These are phyloP conservation scores for Dyspetes luteomarginatus DNA, from an alignment of 2,888 invertebrate species.

Conservation along the genomic window DNA sequence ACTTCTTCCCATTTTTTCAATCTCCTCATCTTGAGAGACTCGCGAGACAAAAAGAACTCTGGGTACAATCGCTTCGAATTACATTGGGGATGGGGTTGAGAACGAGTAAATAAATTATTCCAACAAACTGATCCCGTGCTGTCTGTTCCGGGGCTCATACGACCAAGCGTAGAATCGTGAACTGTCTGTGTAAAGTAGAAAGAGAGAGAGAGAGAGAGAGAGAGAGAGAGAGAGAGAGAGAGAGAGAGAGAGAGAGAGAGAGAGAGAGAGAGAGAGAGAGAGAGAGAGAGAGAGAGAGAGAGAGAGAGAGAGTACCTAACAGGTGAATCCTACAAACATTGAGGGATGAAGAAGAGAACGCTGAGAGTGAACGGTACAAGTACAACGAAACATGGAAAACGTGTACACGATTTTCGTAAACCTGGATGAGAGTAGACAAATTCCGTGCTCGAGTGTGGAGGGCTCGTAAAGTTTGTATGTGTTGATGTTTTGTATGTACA, in stretches of 20 bases:
- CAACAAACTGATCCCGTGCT: conserved; percentile 18
- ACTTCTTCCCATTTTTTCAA: neutral
- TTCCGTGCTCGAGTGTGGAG: conserved; percentile 10
- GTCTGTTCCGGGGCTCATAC: neutral
- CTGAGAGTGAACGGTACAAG: neutral
- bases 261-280: too few relatives aligned
- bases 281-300: too few relatives aligned
- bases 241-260: too few relatives aligned
- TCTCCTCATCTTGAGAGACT: neutral
- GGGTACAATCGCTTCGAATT: conserved; percentile 22
- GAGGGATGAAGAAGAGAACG: neutral
- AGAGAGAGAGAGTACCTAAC: too few relatives aligned
- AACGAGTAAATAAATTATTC: conserved; percentile 41
- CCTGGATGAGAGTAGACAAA: conserved; percentile 11
- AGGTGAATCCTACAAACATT: neutral
- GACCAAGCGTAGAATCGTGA: neutral
- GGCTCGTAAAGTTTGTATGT: conserved; percentile 22
- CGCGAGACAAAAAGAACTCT: conserved; percentile 14
- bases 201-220: neutral
- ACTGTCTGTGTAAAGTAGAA: conserved; percentile 17
- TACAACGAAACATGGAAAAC: conserved; percentile 26
- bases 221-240: too few relatives aligned
- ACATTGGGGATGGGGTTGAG: neutral
- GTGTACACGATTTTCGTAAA: neutral
- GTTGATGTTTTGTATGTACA: conserved; percentile 25